Evolutionary conservation across 2,888 invertebrate species (phyloP).

Genomic region (Galerucella pusilla): DNA sequence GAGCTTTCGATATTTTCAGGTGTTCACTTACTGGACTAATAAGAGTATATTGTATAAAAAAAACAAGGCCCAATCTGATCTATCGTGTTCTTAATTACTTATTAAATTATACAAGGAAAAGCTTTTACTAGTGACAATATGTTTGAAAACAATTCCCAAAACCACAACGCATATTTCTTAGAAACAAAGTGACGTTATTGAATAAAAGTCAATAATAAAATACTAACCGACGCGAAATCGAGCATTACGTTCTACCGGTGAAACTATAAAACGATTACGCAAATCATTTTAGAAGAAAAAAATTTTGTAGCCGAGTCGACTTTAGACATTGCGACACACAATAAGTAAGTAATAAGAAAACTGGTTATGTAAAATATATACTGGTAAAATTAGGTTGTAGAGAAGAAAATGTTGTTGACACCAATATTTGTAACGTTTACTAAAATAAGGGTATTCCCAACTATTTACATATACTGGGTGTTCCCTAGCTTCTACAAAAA

Average conservation of each 20-base stretch:
- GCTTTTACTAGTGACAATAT: neutral
- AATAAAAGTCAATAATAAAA: conserved; percentile 10
- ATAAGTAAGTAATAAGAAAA: neutral
- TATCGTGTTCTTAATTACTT: too few relatives aligned
- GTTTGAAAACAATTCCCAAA: neutral
- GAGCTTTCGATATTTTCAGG: too few relatives aligned
- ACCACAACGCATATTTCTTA: neutral
- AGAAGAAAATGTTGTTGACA: neutral
- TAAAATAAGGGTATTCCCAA: neutral
- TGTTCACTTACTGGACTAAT: too few relatives aligned
- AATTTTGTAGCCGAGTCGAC: neutral
- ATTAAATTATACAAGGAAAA: too few relatives aligned
- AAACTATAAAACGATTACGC: conserved; percentile 4
- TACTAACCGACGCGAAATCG: neutral
- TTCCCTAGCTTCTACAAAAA: too few relatives aligned
- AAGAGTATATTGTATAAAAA: too few relatives aligned
- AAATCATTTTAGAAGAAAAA: conserved; percentile 1
- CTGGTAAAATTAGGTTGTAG: neutral
- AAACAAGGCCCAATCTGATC: too few relatives aligned
- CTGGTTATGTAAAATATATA: conserved; percentile 5
- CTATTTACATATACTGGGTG: neutral
- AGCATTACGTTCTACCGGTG: conserved; percentile 4
- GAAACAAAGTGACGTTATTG: neutral
- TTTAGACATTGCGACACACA: conserved; percentile 5
- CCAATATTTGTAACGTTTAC: neutral